Conservation (phyloP, 2,888 invertebrate genomes). For the Xiphydria camelus region DNA sequence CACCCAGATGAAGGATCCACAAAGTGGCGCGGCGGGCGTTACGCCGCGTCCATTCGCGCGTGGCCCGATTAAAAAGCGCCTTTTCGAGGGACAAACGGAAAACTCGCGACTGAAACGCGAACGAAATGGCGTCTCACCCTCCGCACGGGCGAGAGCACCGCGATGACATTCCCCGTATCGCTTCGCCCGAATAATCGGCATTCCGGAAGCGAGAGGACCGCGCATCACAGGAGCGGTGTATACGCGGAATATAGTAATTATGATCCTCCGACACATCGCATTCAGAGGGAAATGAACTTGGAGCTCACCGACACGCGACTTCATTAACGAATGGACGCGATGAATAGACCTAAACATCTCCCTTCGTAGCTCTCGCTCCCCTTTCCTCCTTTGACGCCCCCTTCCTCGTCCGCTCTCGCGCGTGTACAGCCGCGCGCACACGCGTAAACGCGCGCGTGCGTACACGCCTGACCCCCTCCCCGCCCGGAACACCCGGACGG, state of each 20-base stretch:
- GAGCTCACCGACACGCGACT: constrained; percentile 49
- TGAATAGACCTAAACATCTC: constrained; percentile 46
- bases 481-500: constrained; percentile 1
- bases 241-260: constrained; percentile 51
- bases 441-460: too few relatives aligned
- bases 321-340: constrained; percentile 48
- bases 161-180: constrained; percentile 2
- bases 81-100: too few relatives aligned
- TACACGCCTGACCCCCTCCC: too few relatives aligned
- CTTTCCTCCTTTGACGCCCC: background rate
- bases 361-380: constrained; percentile 24
- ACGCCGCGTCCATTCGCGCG: too few relatives aligned
- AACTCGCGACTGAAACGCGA: too few relatives aligned
- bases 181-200: constrained; percentile 29
- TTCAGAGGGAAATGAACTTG: constrained; percentile 48
- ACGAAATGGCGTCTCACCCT: too few relatives aligned
- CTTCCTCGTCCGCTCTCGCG: constrained; percentile 4
- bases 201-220: constrained; percentile 28
- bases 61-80: too few relatives aligned
- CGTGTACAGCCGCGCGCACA: background rate
- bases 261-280: constrained; percentile 47
- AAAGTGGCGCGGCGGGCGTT: too few relatives aligned
- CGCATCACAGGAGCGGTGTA: constrained; percentile 39
- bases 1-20: too few relatives aligned
- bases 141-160: too few relatives aligned